Evolutionary conservation across 2,888 invertebrate species (phyloP).

Genomic region (Cephus pygmeus): DNA sequence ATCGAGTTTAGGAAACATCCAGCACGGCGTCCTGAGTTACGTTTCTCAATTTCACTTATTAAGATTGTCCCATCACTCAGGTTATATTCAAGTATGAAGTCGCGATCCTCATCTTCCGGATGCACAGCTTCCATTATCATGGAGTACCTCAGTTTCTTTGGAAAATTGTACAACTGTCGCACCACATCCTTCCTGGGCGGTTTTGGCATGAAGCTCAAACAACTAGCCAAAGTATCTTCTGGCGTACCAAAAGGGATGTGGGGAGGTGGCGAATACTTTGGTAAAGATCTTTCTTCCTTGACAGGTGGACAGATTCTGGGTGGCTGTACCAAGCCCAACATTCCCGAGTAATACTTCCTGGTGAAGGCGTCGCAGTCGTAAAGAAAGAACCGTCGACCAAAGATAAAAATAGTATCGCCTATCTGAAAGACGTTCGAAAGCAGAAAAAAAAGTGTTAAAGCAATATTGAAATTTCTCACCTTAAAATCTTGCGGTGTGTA

Average conservation of each 20-base stretch:
- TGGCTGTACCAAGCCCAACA: constrained; percentile 70
- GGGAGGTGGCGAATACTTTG: constrained; percentile 66
- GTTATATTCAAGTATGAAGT: constrained; percentile 81
- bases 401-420: constrained; percentile 77
- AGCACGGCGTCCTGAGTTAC: constrained; percentile 78
- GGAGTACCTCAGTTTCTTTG: constrained; percentile 76
- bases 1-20: constrained; percentile 80
- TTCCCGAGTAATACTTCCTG: constrained; percentile 76
- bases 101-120: constrained; percentile 80
- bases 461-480: constrained; percentile 32
- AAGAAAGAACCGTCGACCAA: constrained; percentile 79
- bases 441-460: neutral
- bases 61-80: constrained; percentile 80
- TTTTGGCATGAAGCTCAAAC: constrained; percentile 77
- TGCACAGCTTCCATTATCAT: constrained; percentile 82
- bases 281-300: constrained; percentile 43
- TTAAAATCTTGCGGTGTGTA: constrained; percentile 81
- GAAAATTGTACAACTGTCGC: constrained; percentile 76
- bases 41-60: constrained; percentile 78
- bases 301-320: constrained; percentile 59
- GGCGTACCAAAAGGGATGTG: constrained; percentile 81
- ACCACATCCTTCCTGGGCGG: constrained; percentile 81
- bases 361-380: constrained; percentile 86
- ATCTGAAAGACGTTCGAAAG: constrained; percentile 62
- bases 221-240: constrained; percentile 82